phyloP scores from a whole-genome alignment of 2,797 vertebrate species.

The Galago senegalensis region DNA sequence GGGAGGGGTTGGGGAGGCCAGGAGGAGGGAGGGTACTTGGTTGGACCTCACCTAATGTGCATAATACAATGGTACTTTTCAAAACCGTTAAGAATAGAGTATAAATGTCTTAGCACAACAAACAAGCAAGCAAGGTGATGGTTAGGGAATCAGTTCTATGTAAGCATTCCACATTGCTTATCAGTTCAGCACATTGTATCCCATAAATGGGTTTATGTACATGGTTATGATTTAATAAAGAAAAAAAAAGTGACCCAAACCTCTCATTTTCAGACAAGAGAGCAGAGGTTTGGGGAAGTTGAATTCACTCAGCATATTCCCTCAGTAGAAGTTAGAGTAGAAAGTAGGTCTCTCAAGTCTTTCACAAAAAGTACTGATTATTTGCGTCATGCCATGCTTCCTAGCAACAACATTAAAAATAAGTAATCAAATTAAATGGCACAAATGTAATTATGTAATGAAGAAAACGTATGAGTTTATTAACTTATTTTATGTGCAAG shows the following conservation, averaged over 20 bases:
- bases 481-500: not conserved
- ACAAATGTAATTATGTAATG: not conserved
- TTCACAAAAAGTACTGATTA: not conserved
- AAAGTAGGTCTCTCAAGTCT: not conserved
- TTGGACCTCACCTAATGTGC: no score
- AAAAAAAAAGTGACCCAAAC: not conserved
- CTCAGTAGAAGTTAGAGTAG: not conserved
- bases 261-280: slow-evolving; percentile 11
- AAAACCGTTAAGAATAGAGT: no score
- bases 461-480: not conserved
- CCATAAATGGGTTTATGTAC: no score
- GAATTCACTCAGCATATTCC: not conserved
- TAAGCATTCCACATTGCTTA: no score
- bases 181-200: no score
- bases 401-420: slow-evolving; percentile 5
- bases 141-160: no score
- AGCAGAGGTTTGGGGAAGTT: not conserved
- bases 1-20: no score
- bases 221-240: no score
- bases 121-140: no score
- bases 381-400: not conserved
- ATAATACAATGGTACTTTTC: no score
- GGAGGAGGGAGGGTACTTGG: no score
- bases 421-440: not conserved
- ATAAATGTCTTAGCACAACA: no score